Conservation (phyloP, 2,797 vertebrate genomes). For the Myoxocephalus aenaeus region DNA sequence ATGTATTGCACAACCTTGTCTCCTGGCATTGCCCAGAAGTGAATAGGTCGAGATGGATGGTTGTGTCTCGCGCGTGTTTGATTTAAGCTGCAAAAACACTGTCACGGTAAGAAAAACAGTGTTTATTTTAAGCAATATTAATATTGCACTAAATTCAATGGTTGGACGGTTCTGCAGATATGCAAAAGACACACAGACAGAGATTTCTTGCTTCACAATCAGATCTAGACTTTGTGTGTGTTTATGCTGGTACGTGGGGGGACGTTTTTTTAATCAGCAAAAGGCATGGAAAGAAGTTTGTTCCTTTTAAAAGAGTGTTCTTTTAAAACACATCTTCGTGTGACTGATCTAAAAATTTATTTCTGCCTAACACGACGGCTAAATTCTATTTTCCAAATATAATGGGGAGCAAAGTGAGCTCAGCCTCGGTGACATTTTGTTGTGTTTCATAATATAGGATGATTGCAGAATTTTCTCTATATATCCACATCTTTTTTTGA, state of each 20-base stretch:
- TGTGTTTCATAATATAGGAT: constrained; percentile 3
- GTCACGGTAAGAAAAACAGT: not conserved
- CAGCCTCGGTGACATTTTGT: not conserved
- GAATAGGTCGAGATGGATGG: not conserved
- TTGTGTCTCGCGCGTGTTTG: not conserved
- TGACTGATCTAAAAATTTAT: not conserved
- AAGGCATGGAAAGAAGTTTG: not conserved
- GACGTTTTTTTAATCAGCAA: not conserved
- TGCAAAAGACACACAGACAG: too few species aligned
- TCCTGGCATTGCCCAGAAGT: not conserved
- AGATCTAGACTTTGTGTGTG: not conserved
- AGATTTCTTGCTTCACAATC: not conserved
- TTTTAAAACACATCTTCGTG: not conserved
- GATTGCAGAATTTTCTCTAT: constrained; percentile 9
- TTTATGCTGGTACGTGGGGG: not conserved
- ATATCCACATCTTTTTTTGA: constrained; percentile 21
- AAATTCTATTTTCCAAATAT: not conserved
- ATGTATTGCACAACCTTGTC: not conserved
- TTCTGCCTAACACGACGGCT: not conserved
- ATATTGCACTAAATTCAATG: too few species aligned
- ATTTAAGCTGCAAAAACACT: not conserved
- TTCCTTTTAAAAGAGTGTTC: not conserved
- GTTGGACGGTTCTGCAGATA: not conserved
- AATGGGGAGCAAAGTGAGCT: not conserved
- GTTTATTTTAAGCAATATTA: too few species aligned